Percentiles rank a stretch among this genome's conserved stretches.
These are phyloP conservation scores for Acleris holmiana DNA, from an alignment of 2,888 invertebrate species.

Conservation along the genomic window DNA sequence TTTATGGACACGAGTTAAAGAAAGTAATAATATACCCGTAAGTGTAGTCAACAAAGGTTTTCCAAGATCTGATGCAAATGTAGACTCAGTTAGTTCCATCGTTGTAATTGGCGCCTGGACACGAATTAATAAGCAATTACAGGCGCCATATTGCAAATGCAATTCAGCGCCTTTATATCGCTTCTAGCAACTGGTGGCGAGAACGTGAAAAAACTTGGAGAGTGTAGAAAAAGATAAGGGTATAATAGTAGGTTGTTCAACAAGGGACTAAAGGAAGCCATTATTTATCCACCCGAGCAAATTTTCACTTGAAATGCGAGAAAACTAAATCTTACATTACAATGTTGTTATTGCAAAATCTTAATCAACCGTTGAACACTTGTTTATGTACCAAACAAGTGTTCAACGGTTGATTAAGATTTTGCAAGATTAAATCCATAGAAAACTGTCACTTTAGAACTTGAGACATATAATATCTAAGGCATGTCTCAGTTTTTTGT, in stretches of 20 bases:
- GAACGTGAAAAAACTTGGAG: background rate
- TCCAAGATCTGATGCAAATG: constrained; percentile 24
- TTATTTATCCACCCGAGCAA: too few relatives aligned
- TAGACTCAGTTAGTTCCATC: background rate
- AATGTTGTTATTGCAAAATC: too few relatives aligned
- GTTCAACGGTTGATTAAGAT: too few relatives aligned
- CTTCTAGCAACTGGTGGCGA: background rate
- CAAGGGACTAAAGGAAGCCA: too few relatives aligned
- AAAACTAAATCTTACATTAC: too few relatives aligned
- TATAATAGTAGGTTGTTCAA: background rate
- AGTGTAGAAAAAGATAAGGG: background rate
- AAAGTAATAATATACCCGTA: background rate
- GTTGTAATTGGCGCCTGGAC: constrained; percentile 15
- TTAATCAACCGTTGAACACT: too few relatives aligned
- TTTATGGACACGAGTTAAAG: background rate
- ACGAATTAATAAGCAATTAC: constrained; percentile 22
- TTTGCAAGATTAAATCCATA: too few relatives aligned
- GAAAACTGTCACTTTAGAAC: too few relatives aligned
- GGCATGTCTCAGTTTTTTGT: too few relatives aligned
- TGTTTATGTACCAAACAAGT: too few relatives aligned
- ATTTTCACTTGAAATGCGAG: too few relatives aligned
- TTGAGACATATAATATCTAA: too few relatives aligned
- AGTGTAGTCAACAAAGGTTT: constrained; percentile 1
- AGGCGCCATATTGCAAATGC: constrained; percentile 22
- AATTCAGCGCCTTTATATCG: background rate